A percentile compares a stretch with the other conserved stretches of the same genome.
Evolutionary conservation across 2,113 vertebrate genomes (phyloP).

Genomic region (Toxostoma redivivum): DNA sequence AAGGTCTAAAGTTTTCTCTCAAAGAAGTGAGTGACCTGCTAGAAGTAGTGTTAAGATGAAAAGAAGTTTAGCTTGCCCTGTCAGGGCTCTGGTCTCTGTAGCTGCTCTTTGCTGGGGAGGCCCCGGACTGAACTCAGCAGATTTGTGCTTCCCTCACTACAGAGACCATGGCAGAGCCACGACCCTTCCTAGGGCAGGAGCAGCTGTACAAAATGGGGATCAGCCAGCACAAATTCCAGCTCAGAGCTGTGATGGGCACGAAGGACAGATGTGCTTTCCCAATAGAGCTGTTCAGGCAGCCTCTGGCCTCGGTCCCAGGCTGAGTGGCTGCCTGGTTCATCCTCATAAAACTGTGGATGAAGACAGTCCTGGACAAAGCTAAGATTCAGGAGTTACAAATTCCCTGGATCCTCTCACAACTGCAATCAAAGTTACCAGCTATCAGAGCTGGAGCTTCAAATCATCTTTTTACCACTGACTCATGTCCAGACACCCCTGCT

Average conservation of each 20-base stretch:
- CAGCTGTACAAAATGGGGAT: not conserved
- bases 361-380: not conserved
- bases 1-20: not conserved
- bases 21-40: not conserved
- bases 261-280: not conserved
- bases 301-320: not conserved
- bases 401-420: not conserved
- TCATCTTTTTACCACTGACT: not conserved
- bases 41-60: not conserved
- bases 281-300: not conserved
- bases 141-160: not conserved
- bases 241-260: not conserved
- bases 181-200: not conserved
- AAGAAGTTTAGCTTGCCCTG: not conserved
- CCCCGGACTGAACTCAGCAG: not conserved
- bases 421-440: not conserved
- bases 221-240: not conserved
- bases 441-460: not conserved
- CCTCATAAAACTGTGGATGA: not conserved
- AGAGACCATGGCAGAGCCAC: not conserved
- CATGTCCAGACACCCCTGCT: not conserved
- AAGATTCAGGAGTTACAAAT: not conserved
- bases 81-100: not conserved
- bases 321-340: not conserved
- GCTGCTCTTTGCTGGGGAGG: not conserved